Percentiles rank a stretch among this genome's conserved stretches.
Conservation (phyloP, 2,797 vertebrate genomes). For the Champsocephalus gunnari region DNA sequence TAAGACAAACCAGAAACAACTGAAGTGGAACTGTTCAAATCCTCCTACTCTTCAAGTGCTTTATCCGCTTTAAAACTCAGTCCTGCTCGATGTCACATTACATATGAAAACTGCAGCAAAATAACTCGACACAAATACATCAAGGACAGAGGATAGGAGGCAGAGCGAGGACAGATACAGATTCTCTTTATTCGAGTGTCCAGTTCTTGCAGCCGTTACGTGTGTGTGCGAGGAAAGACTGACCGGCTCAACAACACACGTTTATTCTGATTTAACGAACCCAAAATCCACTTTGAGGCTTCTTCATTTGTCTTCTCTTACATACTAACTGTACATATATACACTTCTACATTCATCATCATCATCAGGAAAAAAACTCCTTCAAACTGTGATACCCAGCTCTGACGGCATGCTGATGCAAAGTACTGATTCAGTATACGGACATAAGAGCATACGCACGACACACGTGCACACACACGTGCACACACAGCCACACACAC, state of each 20-base stretch:
- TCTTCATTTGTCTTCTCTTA: slow-evolving; percentile 69
- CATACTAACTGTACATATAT: slow-evolving; percentile 81
- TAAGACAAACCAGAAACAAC: neutral
- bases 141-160: slow-evolving; percentile 9
- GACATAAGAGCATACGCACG: slow-evolving; percentile 71
- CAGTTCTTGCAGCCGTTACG: slow-evolving; percentile 77
- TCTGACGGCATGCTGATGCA: slow-evolving; percentile 84
- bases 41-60: too few relatives aligned
- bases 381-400: slow-evolving; percentile 80
- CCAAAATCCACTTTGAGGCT: slow-evolving; percentile 58
- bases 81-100: too few relatives aligned
- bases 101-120: slow-evolving; percentile 9
- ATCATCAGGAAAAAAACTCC: slow-evolving; percentile 49
- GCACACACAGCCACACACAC: slow-evolving; percentile 38
- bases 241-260: slow-evolving; percentile 34
- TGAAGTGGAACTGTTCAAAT: neutral
- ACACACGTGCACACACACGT: slow-evolving; percentile 74
- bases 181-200: slow-evolving; percentile 78
- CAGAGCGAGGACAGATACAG: slow-evolving; percentile 67
- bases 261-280: slow-evolving; percentile 23
- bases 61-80: too few relatives aligned
- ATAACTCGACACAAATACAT: too few relatives aligned
- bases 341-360: slow-evolving; percentile 73
- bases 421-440: slow-evolving; percentile 88
- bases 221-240: slow-evolving; percentile 65